A percentile compares a stretch with the other conserved stretches of the same genome.
Conservation (phyloP, 92 coral and sea anemone species). For the Heteractis magnifica region DNA sequence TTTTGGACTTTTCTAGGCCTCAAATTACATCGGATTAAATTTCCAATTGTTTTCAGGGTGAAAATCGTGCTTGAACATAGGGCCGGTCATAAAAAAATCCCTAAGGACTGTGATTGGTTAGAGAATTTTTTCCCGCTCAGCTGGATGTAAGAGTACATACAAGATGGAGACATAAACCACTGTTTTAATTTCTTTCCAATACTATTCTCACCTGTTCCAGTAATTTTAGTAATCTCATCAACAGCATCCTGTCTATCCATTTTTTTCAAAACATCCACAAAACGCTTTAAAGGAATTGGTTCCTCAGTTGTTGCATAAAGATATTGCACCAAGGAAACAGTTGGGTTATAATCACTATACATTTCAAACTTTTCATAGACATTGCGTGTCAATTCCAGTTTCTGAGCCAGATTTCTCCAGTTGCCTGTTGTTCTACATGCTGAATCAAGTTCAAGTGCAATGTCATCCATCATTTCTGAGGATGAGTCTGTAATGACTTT, state of each 20-base stretch:
- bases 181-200: not conserved
- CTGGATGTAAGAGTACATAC: no score
- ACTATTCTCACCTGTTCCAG: not conserved
- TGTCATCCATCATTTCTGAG: not conserved
- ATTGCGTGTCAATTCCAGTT: not conserved
- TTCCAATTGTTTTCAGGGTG: no score
- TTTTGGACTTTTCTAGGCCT: no score
- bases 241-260: conserved; percentile 23
- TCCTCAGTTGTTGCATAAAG: conserved; percentile 2
- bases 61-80: no score
- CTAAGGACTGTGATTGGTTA: no score
- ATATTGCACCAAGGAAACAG: conserved; percentile 9
- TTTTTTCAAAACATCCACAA: not conserved
- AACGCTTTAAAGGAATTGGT: not conserved
- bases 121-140: no score
- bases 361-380: conserved; percentile 4
- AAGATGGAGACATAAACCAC: not conserved
- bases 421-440: conserved; percentile 6
- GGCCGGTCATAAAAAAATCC: no score
- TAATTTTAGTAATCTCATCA: not conserved
- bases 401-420: conserved; percentile 16
- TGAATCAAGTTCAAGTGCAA: conserved; percentile 16
- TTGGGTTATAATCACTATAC: conserved; percentile 21
- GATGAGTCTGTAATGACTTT: conserved; percentile 27
- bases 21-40: no score